These are phyloP conservation scores for Gryllus longicercus DNA, from an alignment of 2,888 invertebrate genomes.

Conservation along the genomic window DNA sequence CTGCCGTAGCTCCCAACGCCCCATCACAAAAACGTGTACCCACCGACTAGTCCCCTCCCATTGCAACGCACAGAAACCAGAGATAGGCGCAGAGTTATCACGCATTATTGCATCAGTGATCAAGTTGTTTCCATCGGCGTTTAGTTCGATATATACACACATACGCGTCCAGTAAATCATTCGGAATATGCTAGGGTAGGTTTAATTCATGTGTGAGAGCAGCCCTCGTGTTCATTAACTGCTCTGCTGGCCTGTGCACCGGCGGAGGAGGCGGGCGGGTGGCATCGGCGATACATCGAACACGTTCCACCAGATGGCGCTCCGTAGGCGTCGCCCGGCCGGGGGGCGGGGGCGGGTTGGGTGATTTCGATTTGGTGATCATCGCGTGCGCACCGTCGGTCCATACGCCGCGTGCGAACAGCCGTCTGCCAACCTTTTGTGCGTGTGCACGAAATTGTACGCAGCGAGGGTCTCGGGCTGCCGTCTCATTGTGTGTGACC, in stretches of 20 bases:
- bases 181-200: background rate
- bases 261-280: background rate
- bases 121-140: constrained; percentile 17
- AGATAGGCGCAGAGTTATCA: background rate
- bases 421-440: no score
- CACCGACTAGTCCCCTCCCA: no score
- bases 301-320: background rate
- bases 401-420: no score
- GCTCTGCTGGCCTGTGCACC: background rate
- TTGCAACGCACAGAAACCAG: background rate
- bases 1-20: no score
- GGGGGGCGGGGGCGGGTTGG: no score
- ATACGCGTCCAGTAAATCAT: constrained; percentile 10
- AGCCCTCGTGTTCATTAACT: background rate
- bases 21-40: no score
- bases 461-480: no score
- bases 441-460: no score
- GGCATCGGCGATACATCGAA: constrained; percentile 17
- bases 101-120: background rate
- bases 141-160: background rate
- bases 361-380: no score
- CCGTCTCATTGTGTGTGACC: no score
- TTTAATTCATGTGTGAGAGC: constrained; percentile 3
- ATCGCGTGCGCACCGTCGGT: no score
- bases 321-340: no score